These are phyloP conservation scores for Phasianus colchicus DNA, from an alignment of 2,113 vertebrate species.

Conservation along the genomic window DNA sequence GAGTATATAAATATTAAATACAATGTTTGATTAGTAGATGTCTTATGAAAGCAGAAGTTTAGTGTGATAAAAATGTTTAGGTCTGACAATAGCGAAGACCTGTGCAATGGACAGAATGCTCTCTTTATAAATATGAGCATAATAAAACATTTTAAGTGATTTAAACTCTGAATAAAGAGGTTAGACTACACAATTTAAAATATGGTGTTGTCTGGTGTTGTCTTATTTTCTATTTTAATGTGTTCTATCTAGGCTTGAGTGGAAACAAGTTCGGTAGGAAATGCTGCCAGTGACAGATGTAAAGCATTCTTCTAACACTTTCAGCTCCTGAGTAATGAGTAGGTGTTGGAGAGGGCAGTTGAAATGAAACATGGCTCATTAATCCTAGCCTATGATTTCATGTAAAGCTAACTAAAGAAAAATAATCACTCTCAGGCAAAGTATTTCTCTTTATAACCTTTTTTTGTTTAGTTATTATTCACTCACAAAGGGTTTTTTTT, in stretches of 20 bases:
- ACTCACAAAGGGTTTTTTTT: not conserved
- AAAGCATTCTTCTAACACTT: conserved; percentile 56
- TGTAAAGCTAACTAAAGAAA: conserved; percentile 5
- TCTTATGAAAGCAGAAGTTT: not conserved
- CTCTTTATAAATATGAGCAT: not conserved
- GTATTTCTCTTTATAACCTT: not conserved
- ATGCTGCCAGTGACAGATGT: conserved; percentile 61
- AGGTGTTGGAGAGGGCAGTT: conserved; percentile 68
- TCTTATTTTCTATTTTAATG: not conserved
- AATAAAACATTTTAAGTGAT: not conserved
- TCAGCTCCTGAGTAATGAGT: conserved; percentile 68
- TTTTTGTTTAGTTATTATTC: not conserved
- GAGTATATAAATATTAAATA: not conserved
- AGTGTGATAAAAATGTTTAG: not conserved
- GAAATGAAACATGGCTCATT: conserved; percentile 47
- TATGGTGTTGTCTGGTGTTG: not conserved
- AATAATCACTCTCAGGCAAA: not conserved
- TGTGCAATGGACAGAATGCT: not conserved
- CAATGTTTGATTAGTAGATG: not conserved
- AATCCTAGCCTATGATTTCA: conserved; percentile 55
- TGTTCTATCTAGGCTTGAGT: conserved; percentile 36
- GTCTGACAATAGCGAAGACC: not conserved
- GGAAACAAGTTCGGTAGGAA: conserved; percentile 62
- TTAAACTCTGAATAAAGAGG: not conserved
- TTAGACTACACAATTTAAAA: not conserved